A percentile compares a stretch with the other conserved stretches of the same genome.
Evolutionary conservation across 1,140 invertebrate species (phyloP).

Genomic region (Temnothorax nylanderi): DNA sequence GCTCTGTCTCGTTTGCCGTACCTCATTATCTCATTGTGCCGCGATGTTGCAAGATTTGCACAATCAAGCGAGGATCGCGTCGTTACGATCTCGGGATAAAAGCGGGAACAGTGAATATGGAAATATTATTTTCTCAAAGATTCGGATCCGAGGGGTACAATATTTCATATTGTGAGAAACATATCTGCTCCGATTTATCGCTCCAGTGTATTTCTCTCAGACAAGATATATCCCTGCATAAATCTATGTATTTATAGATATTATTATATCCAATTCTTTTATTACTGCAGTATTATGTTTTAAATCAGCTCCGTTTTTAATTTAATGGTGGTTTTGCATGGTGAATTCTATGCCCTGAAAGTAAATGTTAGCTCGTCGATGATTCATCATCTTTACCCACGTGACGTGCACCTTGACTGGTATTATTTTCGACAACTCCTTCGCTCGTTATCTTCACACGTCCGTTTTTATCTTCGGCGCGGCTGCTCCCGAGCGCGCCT

Average conservation of each 20-base stretch:
- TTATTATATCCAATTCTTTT: not conserved
- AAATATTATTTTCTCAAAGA: not conserved
- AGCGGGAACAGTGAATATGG: not conserved
- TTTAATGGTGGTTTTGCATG: not conserved
- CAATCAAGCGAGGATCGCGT: not conserved
- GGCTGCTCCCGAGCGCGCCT: not conserved
- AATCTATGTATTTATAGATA: not conserved
- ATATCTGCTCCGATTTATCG: not conserved
- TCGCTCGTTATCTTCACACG: not conserved
- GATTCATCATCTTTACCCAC: not conserved
- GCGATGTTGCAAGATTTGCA: constrained; percentile 10
- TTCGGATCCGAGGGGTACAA: not conserved
- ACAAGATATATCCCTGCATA: not conserved
- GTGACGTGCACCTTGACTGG: not conserved
- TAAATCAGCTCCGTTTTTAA: not conserved
- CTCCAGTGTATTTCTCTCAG: not conserved
- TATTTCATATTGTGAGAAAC: not conserved
- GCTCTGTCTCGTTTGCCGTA: constrained; percentile 29
- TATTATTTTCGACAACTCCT: not conserved
- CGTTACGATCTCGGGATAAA: not conserved
- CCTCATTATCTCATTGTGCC: constrained; percentile 37
- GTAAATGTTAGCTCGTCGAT: not conserved
- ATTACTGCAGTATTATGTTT: not conserved
- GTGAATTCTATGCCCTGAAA: not conserved
- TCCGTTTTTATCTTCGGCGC: not conserved